phyloP scores from a whole-genome alignment of 2,888 invertebrate genomes.

The Apantesis nais region DNA sequence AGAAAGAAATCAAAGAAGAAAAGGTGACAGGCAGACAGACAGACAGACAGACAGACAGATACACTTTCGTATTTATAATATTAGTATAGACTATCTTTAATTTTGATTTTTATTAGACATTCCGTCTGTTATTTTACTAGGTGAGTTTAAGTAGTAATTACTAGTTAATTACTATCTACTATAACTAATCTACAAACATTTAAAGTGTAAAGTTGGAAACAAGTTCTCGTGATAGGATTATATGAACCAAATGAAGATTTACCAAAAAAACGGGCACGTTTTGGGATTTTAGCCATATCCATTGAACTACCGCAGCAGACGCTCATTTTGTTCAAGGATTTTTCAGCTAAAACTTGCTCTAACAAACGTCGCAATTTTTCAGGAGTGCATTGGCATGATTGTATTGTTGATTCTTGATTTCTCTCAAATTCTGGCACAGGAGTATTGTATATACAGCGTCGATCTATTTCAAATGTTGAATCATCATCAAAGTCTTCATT shows the following conservation, averaged over 20 bases:
- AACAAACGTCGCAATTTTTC: slow-evolving; percentile 39
- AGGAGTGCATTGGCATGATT: slow-evolving; percentile 30
- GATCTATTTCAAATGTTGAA: slow-evolving; percentile 3
- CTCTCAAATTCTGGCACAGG: slow-evolving; percentile 1
- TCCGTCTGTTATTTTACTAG: background rate
- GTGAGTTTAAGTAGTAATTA: too few species aligned
- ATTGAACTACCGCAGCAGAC: slow-evolving; percentile 10
- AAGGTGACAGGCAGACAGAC: too few species aligned
- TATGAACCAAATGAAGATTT: background rate
- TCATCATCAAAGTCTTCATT: background rate
- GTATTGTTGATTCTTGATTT: background rate
- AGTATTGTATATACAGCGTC: slow-evolving; percentile 1
- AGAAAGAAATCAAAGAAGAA: too few species aligned
- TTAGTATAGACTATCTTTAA: too few species aligned
- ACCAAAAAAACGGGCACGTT: slow-evolving; percentile 3
- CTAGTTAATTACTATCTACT: too few species aligned
- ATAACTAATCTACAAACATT: background rate
- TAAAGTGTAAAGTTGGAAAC: too few species aligned
- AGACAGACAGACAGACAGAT: too few species aligned
- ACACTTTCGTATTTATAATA: too few species aligned
- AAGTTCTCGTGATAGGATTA: too few species aligned
- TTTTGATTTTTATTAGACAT: too few species aligned
- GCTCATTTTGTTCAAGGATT: background rate
- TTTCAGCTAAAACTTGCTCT: slow-evolving; percentile 21
- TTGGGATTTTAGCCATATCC: background rate